Conservation (phyloP, 2,888 invertebrate genomes). For the Exocentrus adspersus region DNA sequence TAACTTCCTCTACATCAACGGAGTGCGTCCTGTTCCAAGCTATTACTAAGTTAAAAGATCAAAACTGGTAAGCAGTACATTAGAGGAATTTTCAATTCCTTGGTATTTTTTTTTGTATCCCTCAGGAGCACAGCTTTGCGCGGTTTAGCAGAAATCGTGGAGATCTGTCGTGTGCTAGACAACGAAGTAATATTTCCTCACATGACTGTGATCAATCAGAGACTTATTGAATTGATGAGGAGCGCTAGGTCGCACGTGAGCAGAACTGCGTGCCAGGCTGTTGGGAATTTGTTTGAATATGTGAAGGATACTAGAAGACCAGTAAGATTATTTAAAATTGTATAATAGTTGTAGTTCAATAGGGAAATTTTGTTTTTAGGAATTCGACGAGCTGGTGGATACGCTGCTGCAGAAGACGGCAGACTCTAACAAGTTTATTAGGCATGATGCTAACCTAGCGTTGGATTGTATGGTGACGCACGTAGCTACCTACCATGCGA, state of each 20-base stretch:
- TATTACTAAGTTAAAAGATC: slow-evolving; percentile 50
- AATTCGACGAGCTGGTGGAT: slow-evolving; percentile 76
- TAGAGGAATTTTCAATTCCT: background rate
- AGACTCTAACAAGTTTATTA: slow-evolving; percentile 78
- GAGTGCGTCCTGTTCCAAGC: slow-evolving; percentile 45
- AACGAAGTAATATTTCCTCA: slow-evolving; percentile 53
- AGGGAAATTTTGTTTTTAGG: too few species aligned
- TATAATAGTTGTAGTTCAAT: too few species aligned
- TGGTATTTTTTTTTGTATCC: slow-evolving; percentile 23
- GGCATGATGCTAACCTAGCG: slow-evolving; percentile 78
- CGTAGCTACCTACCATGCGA: slow-evolving; percentile 69
- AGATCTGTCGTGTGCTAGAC: slow-evolving; percentile 53
- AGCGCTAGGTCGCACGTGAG: slow-evolving; percentile 63
- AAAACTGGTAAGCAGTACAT: slow-evolving; percentile 51
- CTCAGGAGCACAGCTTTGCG: slow-evolving; percentile 56
- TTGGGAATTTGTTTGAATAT: slow-evolving; percentile 61
- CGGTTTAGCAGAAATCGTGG: slow-evolving; percentile 60
- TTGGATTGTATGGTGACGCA: slow-evolving; percentile 75
- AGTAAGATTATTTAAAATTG: slow-evolving; percentile 56
- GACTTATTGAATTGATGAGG: slow-evolving; percentile 59
- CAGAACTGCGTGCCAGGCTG: slow-evolving; percentile 61
- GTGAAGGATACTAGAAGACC: slow-evolving; percentile 62
- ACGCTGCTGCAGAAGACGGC: slow-evolving; percentile 75
- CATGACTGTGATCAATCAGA: slow-evolving; percentile 61
- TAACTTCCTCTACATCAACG: slow-evolving; percentile 33